Evolutionary conservation across 2,888 invertebrate species (phyloP).

Genomic region (Xanthorhoe designata): DNA sequence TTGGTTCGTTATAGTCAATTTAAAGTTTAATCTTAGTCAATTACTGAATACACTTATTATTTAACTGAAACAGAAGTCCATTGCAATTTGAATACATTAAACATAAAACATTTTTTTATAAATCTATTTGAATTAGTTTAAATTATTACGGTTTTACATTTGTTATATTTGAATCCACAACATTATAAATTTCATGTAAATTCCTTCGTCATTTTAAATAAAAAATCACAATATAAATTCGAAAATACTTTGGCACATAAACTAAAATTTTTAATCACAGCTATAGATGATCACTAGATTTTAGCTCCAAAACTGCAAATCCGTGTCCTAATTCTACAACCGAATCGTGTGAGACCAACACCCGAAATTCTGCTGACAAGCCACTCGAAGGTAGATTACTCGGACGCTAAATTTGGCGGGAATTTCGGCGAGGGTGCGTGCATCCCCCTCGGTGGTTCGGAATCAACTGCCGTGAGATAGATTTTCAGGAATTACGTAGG

Average conservation of each 20-base stretch:
- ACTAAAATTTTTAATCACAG: neutral
- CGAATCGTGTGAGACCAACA: neutral
- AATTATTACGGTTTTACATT: no score
- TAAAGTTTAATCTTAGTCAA: no score
- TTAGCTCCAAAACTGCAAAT: constrained; percentile 5
- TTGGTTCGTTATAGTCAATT: no score
- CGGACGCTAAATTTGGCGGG: constrained; percentile 41
- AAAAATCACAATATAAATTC: neutral
- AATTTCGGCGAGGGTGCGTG: constrained; percentile 33
- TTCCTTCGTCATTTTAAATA: no score
- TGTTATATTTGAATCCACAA: no score
- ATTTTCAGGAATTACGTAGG: neutral
- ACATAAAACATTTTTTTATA: no score
- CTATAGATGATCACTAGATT: no score
- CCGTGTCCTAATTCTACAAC: constrained; percentile 8
- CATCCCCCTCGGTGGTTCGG: constrained; percentile 26
- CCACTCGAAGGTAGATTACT: neutral
- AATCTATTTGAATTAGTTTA: no score
- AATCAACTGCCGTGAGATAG: constrained; percentile 37
- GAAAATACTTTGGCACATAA: neutral
- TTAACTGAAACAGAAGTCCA: no score
- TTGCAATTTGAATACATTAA: no score
- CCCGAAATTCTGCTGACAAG: constrained; percentile 18
- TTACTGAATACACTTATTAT: no score
- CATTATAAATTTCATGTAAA: no score